Percentiles rank a stretch among this genome's conserved stretches.
phyloP scores from a whole-genome alignment of 2,888 invertebrate species.

The Sericinus montela region DNA sequence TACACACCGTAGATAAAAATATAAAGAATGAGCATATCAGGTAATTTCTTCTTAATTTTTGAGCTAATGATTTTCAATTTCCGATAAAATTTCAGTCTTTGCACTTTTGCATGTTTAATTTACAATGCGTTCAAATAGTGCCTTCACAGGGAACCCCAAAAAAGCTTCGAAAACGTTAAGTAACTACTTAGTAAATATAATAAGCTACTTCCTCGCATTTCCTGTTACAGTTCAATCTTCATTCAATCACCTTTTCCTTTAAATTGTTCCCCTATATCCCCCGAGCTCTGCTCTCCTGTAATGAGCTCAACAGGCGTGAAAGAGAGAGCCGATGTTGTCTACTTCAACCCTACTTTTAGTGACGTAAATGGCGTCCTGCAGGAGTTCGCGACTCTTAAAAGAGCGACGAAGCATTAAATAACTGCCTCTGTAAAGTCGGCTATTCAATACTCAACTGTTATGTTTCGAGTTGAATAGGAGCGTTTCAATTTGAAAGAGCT shows the following conservation, averaged over 20 bases:
- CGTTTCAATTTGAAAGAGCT: slow-evolving; percentile 20
- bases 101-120: too few relatives aligned
- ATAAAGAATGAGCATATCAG: too few relatives aligned
- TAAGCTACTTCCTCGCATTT: slow-evolving; percentile 5
- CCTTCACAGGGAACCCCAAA: too few relatives aligned
- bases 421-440: slow-evolving; percentile 44
- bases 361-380: slow-evolving; percentile 52
- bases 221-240: slow-evolving; percentile 15
- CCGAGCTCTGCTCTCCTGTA: slow-evolving; percentile 25
- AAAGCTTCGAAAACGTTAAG: too few relatives aligned
- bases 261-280: slow-evolving; percentile 8
- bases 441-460: slow-evolving; percentile 43
- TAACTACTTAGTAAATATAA: not conserved
- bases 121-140: too few relatives aligned
- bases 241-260: slow-evolving; percentile 17
- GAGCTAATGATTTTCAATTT: too few relatives aligned
- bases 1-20: too few relatives aligned
- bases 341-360: slow-evolving; percentile 48
- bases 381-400: slow-evolving; percentile 47
- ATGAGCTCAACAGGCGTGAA: slow-evolving; percentile 37
- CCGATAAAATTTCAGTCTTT: too few relatives aligned
- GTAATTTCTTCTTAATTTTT: too few relatives aligned
- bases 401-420: slow-evolving; percentile 66
- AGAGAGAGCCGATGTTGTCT: slow-evolving; percentile 44
- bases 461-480: slow-evolving; percentile 25